Evolutionary conservation across 2,113 vertebrate genomes (phyloP).

Genomic region (Hippocampus zosterae): DNA sequence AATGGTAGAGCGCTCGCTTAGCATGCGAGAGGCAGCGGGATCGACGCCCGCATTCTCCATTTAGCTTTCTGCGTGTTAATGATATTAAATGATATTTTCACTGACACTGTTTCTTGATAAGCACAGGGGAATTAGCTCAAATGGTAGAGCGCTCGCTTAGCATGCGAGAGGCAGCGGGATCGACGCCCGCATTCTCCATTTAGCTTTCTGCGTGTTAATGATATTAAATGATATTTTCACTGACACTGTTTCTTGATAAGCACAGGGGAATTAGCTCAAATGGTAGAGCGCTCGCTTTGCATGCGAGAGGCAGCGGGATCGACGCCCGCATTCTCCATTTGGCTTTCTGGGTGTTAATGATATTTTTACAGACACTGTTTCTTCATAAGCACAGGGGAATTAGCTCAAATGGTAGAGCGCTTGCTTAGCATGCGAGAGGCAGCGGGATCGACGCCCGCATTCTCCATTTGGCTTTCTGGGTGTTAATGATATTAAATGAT

Average conservation of each 20-base stretch:
- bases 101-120: too few relatives aligned
- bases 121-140: slow-evolving; percentile 75
- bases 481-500: too few relatives aligned
- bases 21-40: slow-evolving; percentile 75
- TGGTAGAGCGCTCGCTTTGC: slow-evolving; percentile 81
- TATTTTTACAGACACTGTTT: too few relatives aligned
- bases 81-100: too few relatives aligned
- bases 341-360: too few relatives aligned
- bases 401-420: slow-evolving; percentile 82
- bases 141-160: slow-evolving; percentile 82
- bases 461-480: too few relatives aligned
- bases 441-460: slow-evolving; percentile 73
- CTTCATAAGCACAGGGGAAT: slow-evolving; percentile 60
- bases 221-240: too few relatives aligned
- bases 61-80: too few relatives aligned
- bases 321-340: too few relatives aligned
- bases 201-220: too few relatives aligned
- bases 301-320: slow-evolving; percentile 75
- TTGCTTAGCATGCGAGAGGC: slow-evolving; percentile 77
- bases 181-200: slow-evolving; percentile 59
- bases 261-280: slow-evolving; percentile 77
- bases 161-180: slow-evolving; percentile 75
- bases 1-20: slow-evolving; percentile 82
- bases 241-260: too few relatives aligned
- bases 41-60: too few relatives aligned